These are phyloP conservation scores for Anorthoa munda DNA, from an alignment of 2,888 invertebrate genomes.

Conservation along the genomic window DNA sequence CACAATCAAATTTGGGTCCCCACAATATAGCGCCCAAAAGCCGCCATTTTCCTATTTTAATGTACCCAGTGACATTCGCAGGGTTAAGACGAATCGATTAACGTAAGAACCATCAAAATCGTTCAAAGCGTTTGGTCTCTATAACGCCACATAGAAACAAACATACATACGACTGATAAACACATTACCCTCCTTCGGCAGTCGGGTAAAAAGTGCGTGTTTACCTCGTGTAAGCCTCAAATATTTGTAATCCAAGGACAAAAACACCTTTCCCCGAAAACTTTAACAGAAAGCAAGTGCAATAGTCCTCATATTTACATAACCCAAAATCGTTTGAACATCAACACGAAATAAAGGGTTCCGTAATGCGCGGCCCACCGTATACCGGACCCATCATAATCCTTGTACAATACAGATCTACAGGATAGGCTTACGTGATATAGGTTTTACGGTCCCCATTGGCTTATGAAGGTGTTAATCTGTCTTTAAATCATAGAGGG, in stretches of 20 bases:
- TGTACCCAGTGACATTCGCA: no score
- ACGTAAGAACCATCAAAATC: no score
- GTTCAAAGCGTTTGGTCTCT: no score
- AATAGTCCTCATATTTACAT: slow-evolving; percentile 43
- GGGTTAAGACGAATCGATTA: no score
- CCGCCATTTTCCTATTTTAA: no score
- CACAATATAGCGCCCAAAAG: no score
- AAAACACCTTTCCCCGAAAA: slow-evolving; percentile 24
- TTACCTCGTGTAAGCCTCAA: no score
- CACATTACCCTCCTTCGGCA: no score
- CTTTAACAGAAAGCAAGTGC: slow-evolving; percentile 2
- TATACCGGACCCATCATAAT: slow-evolving; percentile 62
- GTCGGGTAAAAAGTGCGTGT: no score
- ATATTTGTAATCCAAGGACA: not conserved
- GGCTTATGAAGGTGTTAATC: slow-evolving; percentile 59
- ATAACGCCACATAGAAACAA: no score
- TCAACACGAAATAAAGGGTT: slow-evolving; percentile 55
- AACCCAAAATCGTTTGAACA: slow-evolving; percentile 61
- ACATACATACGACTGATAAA: no score
- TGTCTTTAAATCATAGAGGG: slow-evolving; percentile 58
- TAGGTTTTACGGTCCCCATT: slow-evolving; percentile 47
- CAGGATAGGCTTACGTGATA: slow-evolving; percentile 44
- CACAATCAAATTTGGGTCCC: no score
- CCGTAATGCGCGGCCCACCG: slow-evolving; percentile 35
- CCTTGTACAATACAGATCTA: slow-evolving; percentile 57